These are phyloP conservation scores for Pyrocephalus nanus DNA, from an alignment of 2,797 vertebrate genomes.

Conservation along the genomic window DNA sequence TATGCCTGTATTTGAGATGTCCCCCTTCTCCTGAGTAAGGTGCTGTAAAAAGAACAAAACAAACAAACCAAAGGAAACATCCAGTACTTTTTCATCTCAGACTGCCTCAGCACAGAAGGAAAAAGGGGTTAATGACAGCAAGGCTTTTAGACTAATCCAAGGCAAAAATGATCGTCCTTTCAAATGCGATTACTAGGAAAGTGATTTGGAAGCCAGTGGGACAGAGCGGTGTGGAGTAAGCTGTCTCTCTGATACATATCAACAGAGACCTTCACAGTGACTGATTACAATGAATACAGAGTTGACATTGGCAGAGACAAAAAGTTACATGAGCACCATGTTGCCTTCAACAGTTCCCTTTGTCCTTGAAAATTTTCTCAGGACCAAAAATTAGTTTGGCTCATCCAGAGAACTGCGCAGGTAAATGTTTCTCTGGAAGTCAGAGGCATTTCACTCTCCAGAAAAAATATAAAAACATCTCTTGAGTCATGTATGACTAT, in stretches of 20 bases:
- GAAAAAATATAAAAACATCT: neutral
- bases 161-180: conserved; percentile 17
- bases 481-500: neutral
- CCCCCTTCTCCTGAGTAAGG: neutral
- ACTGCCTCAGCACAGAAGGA: neutral
- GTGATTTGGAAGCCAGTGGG: conserved; percentile 26
- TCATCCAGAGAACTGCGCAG: neutral
- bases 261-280: conserved; percentile 43
- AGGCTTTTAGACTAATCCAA: conserved; percentile 38
- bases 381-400: neutral
- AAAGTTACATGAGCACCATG: conserved; percentile 19
- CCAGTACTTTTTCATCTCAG: neutral
- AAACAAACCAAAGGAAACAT: neutral
- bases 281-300: conserved; percentile 56
- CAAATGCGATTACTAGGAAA: conserved; percentile 26
- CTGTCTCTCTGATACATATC: conserved; percentile 36
- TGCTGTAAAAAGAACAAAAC: neutral
- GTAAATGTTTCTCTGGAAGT: neutral
- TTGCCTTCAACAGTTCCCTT: neutral
- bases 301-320: conserved; percentile 56
- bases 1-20: neutral
- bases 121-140: conserved; percentile 37
- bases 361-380: conserved; percentile 24
- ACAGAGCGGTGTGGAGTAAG: neutral
- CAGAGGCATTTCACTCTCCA: neutral